A percentile compares a stretch with the other conserved stretches of the same genome.
Conservation (phyloP, 2,888 invertebrate genomes). For the Oscheius myriophilus region DNA sequence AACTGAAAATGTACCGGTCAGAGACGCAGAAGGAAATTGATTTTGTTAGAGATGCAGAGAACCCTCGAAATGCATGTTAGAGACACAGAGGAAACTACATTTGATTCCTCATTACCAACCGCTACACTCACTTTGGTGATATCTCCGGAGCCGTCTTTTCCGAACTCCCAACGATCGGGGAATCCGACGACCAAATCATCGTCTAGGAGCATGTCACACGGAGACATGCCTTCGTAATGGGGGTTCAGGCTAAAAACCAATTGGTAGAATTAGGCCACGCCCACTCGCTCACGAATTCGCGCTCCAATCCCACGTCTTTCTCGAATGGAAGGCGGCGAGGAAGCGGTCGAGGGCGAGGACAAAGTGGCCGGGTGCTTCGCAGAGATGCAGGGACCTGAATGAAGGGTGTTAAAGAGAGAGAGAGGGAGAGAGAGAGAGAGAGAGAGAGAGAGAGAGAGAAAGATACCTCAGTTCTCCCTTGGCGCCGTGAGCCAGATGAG, state of each 20-base stretch:
- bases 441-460: background rate
- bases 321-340: constrained; percentile 13
- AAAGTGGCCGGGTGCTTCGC: constrained; percentile 50
- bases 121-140: no score
- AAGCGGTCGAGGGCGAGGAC: constrained; percentile 33
- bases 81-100: no score
- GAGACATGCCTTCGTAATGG: constrained; percentile 30
- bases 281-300: constrained; percentile 41
- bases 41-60: background rate
- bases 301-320: constrained; percentile 37
- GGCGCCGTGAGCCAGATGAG: background rate
- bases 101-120: no score
- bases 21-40: background rate
- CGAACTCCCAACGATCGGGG: constrained; percentile 35
- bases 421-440: background rate
- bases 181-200: constrained; percentile 34
- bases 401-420: background rate
- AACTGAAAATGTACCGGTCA: constrained; percentile 5
- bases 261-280: background rate
- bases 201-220: constrained; percentile 38
- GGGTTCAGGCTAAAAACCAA: constrained; percentile 39
- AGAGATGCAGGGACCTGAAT: constrained; percentile 42
- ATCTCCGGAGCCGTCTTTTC: constrained; percentile 36
- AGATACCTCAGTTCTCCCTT: constrained; percentile 2
- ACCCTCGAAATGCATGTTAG: background rate